Percentiles rank a stretch among this genome's conserved stretches.
Conservation (phyloP, 2,797 vertebrate genomes). For the Threskiornis aethiopicus region DNA sequence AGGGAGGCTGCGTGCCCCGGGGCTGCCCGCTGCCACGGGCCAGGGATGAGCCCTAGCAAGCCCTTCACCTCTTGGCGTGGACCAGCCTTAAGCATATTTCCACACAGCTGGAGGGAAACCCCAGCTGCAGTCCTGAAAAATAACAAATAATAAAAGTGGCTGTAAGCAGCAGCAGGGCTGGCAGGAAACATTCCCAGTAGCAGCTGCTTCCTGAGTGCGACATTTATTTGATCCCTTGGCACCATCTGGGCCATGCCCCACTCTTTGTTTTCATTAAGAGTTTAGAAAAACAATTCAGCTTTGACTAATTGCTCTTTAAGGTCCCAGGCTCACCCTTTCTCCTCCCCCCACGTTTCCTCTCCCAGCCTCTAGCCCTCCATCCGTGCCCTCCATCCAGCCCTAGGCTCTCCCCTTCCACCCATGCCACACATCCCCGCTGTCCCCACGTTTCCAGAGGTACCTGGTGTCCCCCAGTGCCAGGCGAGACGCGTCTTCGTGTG, state of each 20-base stretch:
- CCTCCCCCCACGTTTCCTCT: constrained; percentile 50
- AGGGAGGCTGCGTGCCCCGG: background rate
- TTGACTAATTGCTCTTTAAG: constrained; percentile 73
- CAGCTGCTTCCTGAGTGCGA: constrained; percentile 83
- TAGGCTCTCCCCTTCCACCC: background rate
- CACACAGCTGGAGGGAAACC: constrained; percentile 74
- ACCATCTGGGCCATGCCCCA: constrained; percentile 78
- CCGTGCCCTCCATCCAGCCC: background rate
- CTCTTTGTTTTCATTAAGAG: constrained; percentile 76
- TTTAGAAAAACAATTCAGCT: constrained; percentile 74
- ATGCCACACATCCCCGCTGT: background rate
- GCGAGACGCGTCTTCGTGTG: background rate
- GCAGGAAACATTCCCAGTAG: constrained; percentile 84
- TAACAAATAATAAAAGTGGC: constrained; percentile 71
- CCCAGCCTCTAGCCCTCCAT: background rate
- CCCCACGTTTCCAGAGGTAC: background rate
- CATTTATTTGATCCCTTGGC: constrained; percentile 77
- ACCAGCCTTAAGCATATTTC: constrained; percentile 58
- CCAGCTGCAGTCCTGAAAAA: constrained; percentile 76
- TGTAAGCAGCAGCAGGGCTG: constrained; percentile 57
- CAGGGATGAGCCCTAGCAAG: background rate
- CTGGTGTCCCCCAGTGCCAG: background rate
- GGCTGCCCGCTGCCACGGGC: background rate
- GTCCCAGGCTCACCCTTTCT: constrained; percentile 57
- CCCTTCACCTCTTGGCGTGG: background rate